phyloP scores from a whole-genome alignment of 1,140 invertebrate species.

The Theocolax elegans region DNA sequence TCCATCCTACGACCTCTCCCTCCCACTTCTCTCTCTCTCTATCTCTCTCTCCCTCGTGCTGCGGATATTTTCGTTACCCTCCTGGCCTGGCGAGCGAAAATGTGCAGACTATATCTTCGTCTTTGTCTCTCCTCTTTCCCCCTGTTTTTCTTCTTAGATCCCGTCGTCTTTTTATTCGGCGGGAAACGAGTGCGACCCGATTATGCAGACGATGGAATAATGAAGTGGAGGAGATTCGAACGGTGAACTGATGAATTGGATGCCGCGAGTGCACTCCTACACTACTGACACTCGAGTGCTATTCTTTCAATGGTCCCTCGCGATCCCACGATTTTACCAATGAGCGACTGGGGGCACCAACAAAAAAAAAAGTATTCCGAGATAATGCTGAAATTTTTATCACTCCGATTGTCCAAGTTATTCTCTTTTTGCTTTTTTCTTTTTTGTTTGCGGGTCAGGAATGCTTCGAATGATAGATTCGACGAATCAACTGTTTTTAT shows the following conservation, averaged over 20 bases:
- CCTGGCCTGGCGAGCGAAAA: too few species aligned
- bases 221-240: slow-evolving; percentile 25
- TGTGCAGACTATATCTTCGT: too few species aligned
- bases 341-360: neutral
- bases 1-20: neutral
- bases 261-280: neutral
- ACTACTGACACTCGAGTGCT: neutral
- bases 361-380: too few species aligned
- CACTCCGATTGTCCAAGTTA: neutral
- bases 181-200: slow-evolving; percentile 9
- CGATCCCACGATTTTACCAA: neutral
- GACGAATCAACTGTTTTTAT: too few species aligned
- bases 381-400: slow-evolving; percentile 17
- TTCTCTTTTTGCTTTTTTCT: neutral
- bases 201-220: slow-evolving; percentile 35
- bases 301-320: neutral
- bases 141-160: neutral
- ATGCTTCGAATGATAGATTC: too few species aligned
- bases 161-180: neutral
- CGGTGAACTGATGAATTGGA: slow-evolving; percentile 22
- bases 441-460: too few species aligned
- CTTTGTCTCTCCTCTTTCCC: neutral
- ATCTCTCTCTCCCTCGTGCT: neutral
- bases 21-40: too few species aligned
- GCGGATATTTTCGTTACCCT: too few species aligned